These are phyloP conservation scores for Oreocharis arfaki DNA, from an alignment of 2,113 vertebrate genomes.

Conservation along the genomic window DNA sequence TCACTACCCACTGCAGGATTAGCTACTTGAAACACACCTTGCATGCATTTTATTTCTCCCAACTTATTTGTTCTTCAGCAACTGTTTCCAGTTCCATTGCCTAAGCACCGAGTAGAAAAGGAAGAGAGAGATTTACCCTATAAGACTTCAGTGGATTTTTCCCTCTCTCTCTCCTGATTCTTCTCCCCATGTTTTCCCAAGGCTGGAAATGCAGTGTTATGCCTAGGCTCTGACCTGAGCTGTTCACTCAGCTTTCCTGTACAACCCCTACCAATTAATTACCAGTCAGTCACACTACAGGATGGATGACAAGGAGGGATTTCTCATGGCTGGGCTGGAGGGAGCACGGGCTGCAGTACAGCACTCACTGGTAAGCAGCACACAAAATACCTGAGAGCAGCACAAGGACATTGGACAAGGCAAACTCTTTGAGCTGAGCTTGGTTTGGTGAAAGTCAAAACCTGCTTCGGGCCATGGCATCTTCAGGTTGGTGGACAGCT, in stretches of 20 bases:
- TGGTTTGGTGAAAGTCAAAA: neutral
- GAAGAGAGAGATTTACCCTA: neutral
- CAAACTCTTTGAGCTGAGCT: neutral
- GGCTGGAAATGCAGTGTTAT: neutral
- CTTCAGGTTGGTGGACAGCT: neutral
- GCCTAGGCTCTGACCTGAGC: neutral
- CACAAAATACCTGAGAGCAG: accelerated
- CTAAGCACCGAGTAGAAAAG: neutral
- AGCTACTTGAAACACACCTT: neutral
- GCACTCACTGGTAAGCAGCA: neutral
- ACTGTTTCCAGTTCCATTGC: neutral
- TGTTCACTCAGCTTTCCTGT: neutral
- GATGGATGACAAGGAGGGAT: accelerated
- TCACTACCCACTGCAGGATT: neutral
- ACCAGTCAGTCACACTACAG: neutral
- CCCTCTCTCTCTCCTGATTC: neutral
- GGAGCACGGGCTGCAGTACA: neutral
- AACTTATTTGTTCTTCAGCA: neutral
- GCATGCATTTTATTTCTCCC: neutral
- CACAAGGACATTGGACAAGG: neutral
- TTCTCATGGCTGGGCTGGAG: neutral
- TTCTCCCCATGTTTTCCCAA: neutral
- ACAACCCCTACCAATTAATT: neutral
- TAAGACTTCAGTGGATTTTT: neutral
- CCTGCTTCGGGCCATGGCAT: neutral